These are phyloP conservation scores for Lophura nycthemera DNA, from an alignment of 2,113 vertebrate genomes.

Conservation along the genomic window DNA sequence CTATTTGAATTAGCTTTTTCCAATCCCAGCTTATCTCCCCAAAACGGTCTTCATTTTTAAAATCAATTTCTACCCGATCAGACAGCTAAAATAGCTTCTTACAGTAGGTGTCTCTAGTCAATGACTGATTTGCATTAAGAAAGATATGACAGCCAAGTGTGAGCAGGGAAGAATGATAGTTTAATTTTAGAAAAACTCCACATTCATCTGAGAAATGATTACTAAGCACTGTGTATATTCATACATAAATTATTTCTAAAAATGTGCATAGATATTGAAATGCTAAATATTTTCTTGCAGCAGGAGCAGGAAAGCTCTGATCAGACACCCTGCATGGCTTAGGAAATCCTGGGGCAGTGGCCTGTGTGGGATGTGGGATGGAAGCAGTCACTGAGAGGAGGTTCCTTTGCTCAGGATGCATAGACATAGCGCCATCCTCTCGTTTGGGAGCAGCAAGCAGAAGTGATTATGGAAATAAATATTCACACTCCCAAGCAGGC, in stretches of 20 bases:
- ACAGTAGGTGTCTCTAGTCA: conserved; percentile 73
- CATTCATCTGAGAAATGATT: conserved; percentile 72
- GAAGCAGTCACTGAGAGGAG: background rate
- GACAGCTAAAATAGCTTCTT: conserved; percentile 69
- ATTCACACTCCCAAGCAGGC: background rate
- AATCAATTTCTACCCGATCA: conserved; percentile 68
- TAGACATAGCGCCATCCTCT: background rate
- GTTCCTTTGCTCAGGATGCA: background rate
- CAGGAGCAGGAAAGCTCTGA: background rate
- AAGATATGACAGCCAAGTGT: conserved; percentile 70
- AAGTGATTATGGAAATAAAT: background rate
- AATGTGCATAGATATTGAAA: conserved; percentile 62
- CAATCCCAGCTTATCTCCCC: conserved; percentile 33
- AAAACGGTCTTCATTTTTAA: conserved; percentile 15
- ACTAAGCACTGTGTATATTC: conserved; percentile 71
- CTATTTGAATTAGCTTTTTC: conserved; percentile 44
- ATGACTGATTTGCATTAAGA: conserved; percentile 72
- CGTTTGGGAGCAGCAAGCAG: background rate
- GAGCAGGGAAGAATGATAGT: conserved; percentile 69
- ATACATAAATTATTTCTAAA: conserved; percentile 68
- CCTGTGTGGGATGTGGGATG: fast-evolving
- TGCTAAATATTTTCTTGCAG: conserved; percentile 53
- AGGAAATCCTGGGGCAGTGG: background rate
- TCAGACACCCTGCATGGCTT: background rate
- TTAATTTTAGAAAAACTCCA: conserved; percentile 72